Base-by-base conservation (phyloP, 2,888 invertebrate species). In the Digitonthophagus gazella region DNA sequence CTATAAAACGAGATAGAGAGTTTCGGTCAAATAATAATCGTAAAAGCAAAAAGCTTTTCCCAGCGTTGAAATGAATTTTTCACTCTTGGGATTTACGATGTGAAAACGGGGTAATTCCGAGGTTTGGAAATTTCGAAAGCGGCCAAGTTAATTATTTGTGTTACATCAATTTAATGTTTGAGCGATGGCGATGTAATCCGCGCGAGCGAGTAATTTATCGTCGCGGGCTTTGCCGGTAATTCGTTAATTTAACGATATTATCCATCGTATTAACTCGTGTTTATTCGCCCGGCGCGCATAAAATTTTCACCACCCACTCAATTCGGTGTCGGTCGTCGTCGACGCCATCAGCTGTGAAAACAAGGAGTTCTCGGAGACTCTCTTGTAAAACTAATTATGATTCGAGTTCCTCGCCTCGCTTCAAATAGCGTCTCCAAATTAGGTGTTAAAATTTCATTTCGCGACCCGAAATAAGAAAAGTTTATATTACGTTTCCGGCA, bases 391-490 rank as follows among this genome's bases (percentile, higher is more conserved):
- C 75, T 76, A 76, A 76, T 76, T 76, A 76, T 74, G 74, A 75
- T 74, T 72, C 71, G 71, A 74, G 74, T 72, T 71, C 70, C 73
- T 71, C 73, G n/a, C 11, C 61, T 55, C 66, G 20, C 22, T 14
- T 18, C 76, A 77, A 78, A 78, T 76, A 75, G 78, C 74, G 72
- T 75, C 74, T 73, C 76, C 75, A 75, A 76, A 78, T 77, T 78
- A 78, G 77, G 78, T 79, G 78, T 78, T 79, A 79, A 80, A 79
- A 79, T 80, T 79, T 79, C 79, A 79, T 78, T 77, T 78, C 67
- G 64, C 72, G 70, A 70, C 70, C 71, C 75, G 78, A 81, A 82
- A 82, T 81, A 81, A 82, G 81, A 79, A 82, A 82, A 82, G 80
- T 82, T 82, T 82, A 80, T 80, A 81, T 78, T 79, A 76, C 77